These are phyloP conservation scores for Prietella phreatophila DNA, from an alignment of 2,113 vertebrate species.

Conservation along the genomic window DNA sequence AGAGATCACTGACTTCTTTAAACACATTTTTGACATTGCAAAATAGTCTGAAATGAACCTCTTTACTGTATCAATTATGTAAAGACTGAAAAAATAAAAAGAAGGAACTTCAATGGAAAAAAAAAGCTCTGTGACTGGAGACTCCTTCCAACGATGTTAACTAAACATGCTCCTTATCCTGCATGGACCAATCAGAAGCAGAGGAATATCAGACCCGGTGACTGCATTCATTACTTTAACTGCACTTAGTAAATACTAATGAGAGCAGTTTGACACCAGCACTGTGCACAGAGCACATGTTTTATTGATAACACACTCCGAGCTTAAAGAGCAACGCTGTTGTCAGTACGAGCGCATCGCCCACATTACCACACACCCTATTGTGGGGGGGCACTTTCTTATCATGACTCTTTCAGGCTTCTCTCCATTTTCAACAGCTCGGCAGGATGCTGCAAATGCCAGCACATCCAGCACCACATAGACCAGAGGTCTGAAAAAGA, in stretches of 20 bases:
- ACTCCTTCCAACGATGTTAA: not conserved
- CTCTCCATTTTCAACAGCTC: slow-evolving; percentile 15
- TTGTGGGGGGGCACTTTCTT: not conserved
- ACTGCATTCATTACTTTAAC: not conserved
- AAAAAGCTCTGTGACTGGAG: not conserved
- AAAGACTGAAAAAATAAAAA: too few relatives aligned
- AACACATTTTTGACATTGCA: not conserved
- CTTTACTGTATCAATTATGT: not conserved
- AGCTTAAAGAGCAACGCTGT: slow-evolving; percentile 40
- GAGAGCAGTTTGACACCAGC: not conserved
- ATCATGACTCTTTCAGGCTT: slow-evolving; percentile 13
- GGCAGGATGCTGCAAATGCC: slow-evolving; percentile 41
- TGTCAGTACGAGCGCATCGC: not conserved
- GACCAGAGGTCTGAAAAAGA: slow-evolving; percentile 24
- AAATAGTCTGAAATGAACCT: not conserved
- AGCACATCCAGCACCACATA: not conserved
- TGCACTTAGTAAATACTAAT: not conserved
- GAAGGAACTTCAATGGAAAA: too few relatives aligned
- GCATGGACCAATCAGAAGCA: not conserved
- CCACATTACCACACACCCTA: not conserved
- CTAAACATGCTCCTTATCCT: not conserved
- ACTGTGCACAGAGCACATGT: slow-evolving; percentile 33
- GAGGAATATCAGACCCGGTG: not conserved
- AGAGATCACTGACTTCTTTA: not conserved
- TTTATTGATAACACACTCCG: slow-evolving; percentile 48